Percentiles rank a stretch among this genome's conserved stretches.
Evolutionary conservation across 2,888 invertebrate species (phyloP).

Genomic region (Amphipoea lucens): DNA sequence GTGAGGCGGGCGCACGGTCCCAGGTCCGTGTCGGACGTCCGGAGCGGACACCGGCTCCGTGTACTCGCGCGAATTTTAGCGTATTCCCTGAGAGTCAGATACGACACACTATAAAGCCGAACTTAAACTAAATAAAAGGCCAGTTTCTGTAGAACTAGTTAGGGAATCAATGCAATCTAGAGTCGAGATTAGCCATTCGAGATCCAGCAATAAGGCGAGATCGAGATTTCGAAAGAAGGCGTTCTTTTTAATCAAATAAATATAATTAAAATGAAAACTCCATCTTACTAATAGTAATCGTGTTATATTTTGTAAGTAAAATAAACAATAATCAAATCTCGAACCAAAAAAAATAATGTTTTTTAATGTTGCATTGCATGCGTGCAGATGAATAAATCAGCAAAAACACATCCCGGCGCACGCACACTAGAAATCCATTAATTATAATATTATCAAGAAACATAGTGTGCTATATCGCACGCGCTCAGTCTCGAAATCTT

Average conservation of each 20-base stretch:
- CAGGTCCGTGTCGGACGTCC: too few relatives aligned
- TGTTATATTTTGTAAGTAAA: neutral
- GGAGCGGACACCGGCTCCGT: too few relatives aligned
- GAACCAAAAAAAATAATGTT: neutral
- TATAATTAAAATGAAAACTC: neutral
- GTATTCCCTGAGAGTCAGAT: neutral
- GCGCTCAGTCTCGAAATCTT: neutral
- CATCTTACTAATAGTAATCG: neutral
- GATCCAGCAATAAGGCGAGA: neutral
- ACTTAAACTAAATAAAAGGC: neutral
- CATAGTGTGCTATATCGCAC: neutral
- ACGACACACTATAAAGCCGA: neutral
- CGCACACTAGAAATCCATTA: neutral
- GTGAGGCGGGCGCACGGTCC: too few relatives aligned
- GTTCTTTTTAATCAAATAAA: neutral
- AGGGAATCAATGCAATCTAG: neutral
- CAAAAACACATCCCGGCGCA: neutral
- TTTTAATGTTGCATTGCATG: neutral
- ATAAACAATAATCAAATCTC: neutral
- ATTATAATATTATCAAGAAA: neutral
- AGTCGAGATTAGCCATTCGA: neutral
- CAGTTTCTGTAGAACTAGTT: neutral
- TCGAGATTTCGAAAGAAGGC: neutral
- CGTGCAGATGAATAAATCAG: neutral
- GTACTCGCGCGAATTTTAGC: neutral